A percentile compares a stretch with the other conserved stretches of the same genome.
These are phyloP conservation scores for Zaprionus nigranus DNA, from an alignment of 1,140 invertebrate species.

Conservation along the genomic window DNA sequence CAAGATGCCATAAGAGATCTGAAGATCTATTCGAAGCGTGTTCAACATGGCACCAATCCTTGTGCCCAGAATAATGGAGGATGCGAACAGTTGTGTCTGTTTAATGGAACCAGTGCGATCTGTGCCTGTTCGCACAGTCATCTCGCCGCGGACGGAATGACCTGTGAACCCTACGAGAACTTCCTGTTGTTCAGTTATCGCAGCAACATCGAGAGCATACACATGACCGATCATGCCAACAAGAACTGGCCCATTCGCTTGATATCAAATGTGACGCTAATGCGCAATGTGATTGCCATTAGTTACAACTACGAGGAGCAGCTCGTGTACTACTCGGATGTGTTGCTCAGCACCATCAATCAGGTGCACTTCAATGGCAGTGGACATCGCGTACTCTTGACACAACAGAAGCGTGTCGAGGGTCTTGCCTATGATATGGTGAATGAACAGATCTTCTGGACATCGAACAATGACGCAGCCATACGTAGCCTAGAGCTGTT, in stretches of 20 bases:
- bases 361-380: constrained; percentile 93
- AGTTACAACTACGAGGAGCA: constrained; percentile 90
- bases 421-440: constrained; percentile 91
- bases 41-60: constrained; percentile 87
- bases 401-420: constrained; percentile 92
- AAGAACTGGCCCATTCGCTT: constrained; percentile 90
- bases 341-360: constrained; percentile 93
- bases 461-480: constrained; percentile 91
- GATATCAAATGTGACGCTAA: constrained; percentile 88
- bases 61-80: constrained; percentile 91
- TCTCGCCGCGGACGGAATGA: constrained; percentile 87
- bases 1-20: constrained; percentile 91
- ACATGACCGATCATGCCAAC: constrained; percentile 89
- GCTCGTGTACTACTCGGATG: constrained; percentile 94
- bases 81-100: constrained; percentile 93
- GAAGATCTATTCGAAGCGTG: constrained; percentile 86
- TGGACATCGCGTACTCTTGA: constrained; percentile 88
- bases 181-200: constrained; percentile 92
- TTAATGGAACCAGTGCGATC: constrained; percentile 87
- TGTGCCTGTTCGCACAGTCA: constrained; percentile 92
- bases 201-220: constrained; percentile 90
- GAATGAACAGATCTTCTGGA: constrained; percentile 92
- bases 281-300: constrained; percentile 94
- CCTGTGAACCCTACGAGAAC: constrained; percentile 89
- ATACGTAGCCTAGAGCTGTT: constrained; percentile 88